Evolutionary conservation across 2,113 vertebrate species (phyloP).

Genomic region (Tyrannus savana): DNA sequence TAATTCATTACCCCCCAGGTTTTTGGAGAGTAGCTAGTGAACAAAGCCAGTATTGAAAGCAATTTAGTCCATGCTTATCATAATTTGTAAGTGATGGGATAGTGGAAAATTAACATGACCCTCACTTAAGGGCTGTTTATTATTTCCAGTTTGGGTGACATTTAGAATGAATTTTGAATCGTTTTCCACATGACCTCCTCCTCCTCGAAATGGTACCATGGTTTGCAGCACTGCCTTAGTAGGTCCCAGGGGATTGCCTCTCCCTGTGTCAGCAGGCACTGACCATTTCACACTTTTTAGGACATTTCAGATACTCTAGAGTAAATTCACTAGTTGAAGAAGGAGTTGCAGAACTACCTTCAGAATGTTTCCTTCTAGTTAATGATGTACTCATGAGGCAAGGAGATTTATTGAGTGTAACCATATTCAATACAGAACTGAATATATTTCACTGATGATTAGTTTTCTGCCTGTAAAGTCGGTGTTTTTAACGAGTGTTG

Average conservation of each 20-base stretch:
- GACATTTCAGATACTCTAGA: neutral
- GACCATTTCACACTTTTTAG: neutral
- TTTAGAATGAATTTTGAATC: neutral
- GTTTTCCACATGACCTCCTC: neutral
- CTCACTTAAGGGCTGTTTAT: neutral
- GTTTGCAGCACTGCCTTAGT: neutral
- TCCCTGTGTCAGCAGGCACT: neutral
- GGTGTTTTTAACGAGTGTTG: neutral
- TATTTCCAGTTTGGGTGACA: neutral
- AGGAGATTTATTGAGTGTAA: neutral
- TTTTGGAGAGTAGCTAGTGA: neutral
- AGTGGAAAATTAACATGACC: neutral
- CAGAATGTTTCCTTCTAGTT: neutral
- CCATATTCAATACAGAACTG: neutral
- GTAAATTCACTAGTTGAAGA: neutral
- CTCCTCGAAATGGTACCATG: neutral
- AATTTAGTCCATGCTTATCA: neutral
- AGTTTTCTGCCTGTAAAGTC: neutral
- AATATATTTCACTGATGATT: slow-evolving; percentile 5
- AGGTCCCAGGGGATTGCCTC: neutral
- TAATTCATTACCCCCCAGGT: neutral
- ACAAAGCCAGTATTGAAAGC: neutral
- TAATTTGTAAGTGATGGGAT: neutral
- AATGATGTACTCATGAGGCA: neutral
- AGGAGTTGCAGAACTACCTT: neutral